A percentile compares a stretch with the other conserved stretches of the same genome.
Evolutionary conservation across 1,140 invertebrate genomes (phyloP).

Genomic region (Magallana ariakensis): DNA sequence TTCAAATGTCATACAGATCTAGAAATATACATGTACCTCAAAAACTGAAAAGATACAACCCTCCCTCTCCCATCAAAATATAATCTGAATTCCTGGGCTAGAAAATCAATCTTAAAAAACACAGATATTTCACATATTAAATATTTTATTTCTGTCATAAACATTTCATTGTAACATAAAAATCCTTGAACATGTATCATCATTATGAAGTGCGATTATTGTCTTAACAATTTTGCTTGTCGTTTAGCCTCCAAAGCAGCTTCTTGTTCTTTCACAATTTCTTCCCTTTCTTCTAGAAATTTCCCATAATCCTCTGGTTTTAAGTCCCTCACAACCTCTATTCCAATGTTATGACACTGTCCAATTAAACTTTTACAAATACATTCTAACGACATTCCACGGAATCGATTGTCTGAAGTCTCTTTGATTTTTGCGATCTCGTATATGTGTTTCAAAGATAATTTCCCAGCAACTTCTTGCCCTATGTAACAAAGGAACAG

Average conservation of each 20-base stretch:
- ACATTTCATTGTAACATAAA: background rate
- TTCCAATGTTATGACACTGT: constrained; percentile 88
- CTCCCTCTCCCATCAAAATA: background rate
- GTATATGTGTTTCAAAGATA: constrained; percentile 97
- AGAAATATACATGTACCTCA: no score
- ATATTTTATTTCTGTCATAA: background rate
- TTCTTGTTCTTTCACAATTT: constrained; percentile 87
- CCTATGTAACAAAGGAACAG: constrained; percentile 79
- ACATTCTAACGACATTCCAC: constrained; percentile 85
- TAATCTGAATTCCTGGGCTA: background rate
- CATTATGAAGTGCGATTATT: background rate
- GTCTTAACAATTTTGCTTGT: constrained; percentile 94
- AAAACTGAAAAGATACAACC: no score
- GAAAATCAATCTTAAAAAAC: background rate
- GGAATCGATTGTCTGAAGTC: constrained; percentile 87
- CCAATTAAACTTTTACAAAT: constrained; percentile 90
- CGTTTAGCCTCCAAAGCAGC: constrained; percentile 90
- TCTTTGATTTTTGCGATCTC: constrained; percentile 98
- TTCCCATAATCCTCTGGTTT: constrained; percentile 90
- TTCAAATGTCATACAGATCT: no score
- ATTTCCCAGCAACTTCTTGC: constrained; percentile 91
- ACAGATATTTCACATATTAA: background rate
- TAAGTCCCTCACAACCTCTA: constrained; percentile 90
- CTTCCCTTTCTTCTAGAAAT: constrained; percentile 90
- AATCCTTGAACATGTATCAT: background rate